These are phyloP conservation scores for Ernsta delagoae DNA, from an alignment of 2,888 invertebrate species.

Conservation along the genomic window DNA sequence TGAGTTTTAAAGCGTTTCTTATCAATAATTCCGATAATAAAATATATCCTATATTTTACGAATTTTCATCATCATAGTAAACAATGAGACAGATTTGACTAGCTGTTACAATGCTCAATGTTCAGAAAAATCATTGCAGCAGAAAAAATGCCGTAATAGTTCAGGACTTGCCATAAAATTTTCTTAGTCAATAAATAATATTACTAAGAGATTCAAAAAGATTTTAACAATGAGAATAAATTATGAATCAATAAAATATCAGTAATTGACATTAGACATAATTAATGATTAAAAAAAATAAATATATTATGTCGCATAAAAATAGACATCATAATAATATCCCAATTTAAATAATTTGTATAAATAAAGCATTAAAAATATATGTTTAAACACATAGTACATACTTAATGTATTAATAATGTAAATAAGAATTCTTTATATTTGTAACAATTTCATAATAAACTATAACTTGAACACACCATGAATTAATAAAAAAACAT, in stretches of 20 bases:
- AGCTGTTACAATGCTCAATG: no score
- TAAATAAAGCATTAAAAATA: no score
- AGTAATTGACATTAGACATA: background rate
- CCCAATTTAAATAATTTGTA: background rate
- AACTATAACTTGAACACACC: background rate
- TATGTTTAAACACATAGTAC: no score
- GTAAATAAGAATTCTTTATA: background rate
- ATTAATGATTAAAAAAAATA: background rate
- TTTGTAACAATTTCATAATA: conserved; percentile 6
- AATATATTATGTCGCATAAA: background rate
- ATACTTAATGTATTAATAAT: no score
- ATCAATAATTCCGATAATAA: no score
- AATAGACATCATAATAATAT: background rate
- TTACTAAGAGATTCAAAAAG: background rate
- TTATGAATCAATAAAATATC: background rate
- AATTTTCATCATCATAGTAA: no score
- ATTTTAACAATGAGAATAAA: background rate
- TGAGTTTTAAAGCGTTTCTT: no score
- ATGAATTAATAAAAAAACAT: background rate
- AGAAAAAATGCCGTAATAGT: no score
- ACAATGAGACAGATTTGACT: no score
- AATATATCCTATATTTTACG: no score
- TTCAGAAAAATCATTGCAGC: no score
- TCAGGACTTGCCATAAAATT: no score
- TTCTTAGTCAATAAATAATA: background rate